A percentile compares a stretch with the other conserved stretches of the same genome.
These are phyloP conservation scores for Hirudinaria manillensis DNA, from an alignment of 2,888 invertebrate genomes.

Conservation along the genomic window DNA sequence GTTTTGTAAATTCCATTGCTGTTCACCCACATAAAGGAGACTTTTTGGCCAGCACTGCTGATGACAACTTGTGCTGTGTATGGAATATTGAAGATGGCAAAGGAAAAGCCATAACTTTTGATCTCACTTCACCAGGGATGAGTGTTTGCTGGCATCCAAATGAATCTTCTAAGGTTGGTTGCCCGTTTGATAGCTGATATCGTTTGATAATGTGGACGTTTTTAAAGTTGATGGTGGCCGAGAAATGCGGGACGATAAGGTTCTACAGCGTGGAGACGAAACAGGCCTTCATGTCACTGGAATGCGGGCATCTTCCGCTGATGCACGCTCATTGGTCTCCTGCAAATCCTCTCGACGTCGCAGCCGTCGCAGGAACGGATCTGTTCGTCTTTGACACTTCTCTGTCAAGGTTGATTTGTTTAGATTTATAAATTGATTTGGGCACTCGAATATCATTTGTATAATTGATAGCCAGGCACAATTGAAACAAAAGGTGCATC, in stretches of 20 bases:
- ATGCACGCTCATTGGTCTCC: conserved; percentile 68
- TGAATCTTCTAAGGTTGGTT: conserved; percentile 61
- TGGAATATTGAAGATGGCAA: conserved; percentile 61
- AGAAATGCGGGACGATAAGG: conserved; percentile 68
- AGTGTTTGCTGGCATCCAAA: conserved; percentile 66
- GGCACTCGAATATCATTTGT: not conserved
- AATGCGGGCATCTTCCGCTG: conserved; percentile 59
- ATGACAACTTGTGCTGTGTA: conserved; percentile 69
- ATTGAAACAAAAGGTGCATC: conserved; percentile 61
- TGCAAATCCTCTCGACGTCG: conserved; percentile 61
- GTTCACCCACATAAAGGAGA: conserved; percentile 66
- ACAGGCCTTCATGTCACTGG: conserved; percentile 60
- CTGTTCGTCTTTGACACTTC: conserved; percentile 66
- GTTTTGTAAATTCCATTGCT: conserved; percentile 66
- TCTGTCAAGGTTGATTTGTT: conserved; percentile 60
- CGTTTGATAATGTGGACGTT: not conserved
- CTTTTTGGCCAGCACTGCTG: conserved; percentile 68
- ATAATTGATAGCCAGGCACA: conserved; percentile 59
- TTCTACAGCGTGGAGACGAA: conserved; percentile 68
- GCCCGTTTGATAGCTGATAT: not conserved
- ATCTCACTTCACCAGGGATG: conserved; percentile 62
- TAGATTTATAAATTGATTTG: not conserved
- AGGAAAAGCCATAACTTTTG: conserved; percentile 57
- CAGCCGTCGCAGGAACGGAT: conserved; percentile 65
- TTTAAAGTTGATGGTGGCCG: conserved; percentile 64